Percentiles rank a stretch among this genome's conserved stretches.
phyloP scores from a whole-genome alignment of 2,113 vertebrate species.

The Himantopus leucocephalus region DNA sequence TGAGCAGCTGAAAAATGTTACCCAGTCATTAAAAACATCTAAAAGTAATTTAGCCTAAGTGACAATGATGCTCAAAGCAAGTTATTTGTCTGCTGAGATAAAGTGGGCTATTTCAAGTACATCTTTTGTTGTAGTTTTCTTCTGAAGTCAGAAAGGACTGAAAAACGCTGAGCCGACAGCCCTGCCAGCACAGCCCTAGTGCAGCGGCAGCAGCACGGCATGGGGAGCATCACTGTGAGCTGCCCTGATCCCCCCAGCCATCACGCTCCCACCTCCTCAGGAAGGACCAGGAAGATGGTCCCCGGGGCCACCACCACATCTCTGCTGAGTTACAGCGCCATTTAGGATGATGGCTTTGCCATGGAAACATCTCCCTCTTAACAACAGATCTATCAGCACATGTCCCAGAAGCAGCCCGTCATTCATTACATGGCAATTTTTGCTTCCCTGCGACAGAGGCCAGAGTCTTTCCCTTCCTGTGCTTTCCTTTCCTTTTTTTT shows the following conservation, averaged over 20 bases:
- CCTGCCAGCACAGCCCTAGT: neutral
- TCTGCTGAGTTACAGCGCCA: neutral
- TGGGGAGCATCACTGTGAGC: neutral
- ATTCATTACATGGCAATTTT: neutral
- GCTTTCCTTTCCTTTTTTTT: neutral
- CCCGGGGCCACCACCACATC: neutral
- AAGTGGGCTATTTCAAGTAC: conserved; percentile 25
- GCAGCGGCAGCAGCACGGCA: accelerated
- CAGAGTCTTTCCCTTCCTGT: neutral
- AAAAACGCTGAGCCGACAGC: neutral
- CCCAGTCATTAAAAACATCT: neutral
- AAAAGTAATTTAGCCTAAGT: conserved; percentile 41
- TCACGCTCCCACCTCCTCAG: accelerated
- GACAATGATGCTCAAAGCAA: conserved; percentile 32
- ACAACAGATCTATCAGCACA: neutral
- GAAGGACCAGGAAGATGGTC: neutral
- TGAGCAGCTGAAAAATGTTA: neutral
- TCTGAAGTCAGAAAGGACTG: neutral
- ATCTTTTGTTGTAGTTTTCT: conserved; percentile 3
- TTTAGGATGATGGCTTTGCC: conserved; percentile 17
- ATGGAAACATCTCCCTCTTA: conserved; percentile 45
- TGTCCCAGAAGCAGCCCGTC: neutral
- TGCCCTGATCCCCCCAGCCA: neutral
- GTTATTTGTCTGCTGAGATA: conserved; percentile 22
- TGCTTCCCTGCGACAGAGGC: neutral